phyloP scores from a whole-genome alignment of 2,113 vertebrate species.

The Garra rufa region DNA sequence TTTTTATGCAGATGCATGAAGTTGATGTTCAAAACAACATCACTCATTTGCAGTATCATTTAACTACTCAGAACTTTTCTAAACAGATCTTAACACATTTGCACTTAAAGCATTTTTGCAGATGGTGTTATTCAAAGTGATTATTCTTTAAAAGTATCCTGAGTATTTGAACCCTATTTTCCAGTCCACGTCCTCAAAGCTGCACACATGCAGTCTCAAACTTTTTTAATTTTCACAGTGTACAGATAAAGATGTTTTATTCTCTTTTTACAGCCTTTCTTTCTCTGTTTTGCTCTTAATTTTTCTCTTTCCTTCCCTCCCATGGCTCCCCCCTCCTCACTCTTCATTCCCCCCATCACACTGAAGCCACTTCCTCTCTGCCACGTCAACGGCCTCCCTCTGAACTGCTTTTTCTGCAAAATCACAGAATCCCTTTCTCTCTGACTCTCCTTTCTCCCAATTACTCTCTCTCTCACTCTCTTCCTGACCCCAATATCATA shows the following conservation, averaged over 20 bases:
- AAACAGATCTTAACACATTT: not conserved
- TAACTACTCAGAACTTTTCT: not conserved
- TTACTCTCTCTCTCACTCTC: not conserved
- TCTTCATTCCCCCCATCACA: conserved; percentile 24
- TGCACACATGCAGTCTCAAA: not conserved
- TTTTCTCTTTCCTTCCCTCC: not conserved
- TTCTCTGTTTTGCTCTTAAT: conserved; percentile 41
- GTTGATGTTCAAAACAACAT: not conserved
- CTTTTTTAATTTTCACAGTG: not conserved
- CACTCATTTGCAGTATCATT: not conserved
- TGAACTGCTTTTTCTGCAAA: conserved; percentile 30
- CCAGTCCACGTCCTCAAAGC: not conserved
- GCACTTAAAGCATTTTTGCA: not conserved
- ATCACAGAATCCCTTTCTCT: conserved; percentile 30
- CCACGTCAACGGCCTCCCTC: conserved; percentile 42
- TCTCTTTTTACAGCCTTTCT: conserved; percentile 42
- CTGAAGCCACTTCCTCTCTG: conserved; percentile 47
- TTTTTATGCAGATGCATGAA: not conserved
- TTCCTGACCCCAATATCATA: not conserved
- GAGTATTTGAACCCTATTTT: not conserved
- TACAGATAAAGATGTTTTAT: not conserved
- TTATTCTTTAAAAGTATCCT: not conserved
- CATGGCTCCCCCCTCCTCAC: conserved; percentile 20
- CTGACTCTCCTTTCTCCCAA: not conserved
- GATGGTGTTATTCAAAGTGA: not conserved